Evolutionary conservation across 2,113 vertebrate species (phyloP).

Genomic region (Leptosomus discolor): DNA sequence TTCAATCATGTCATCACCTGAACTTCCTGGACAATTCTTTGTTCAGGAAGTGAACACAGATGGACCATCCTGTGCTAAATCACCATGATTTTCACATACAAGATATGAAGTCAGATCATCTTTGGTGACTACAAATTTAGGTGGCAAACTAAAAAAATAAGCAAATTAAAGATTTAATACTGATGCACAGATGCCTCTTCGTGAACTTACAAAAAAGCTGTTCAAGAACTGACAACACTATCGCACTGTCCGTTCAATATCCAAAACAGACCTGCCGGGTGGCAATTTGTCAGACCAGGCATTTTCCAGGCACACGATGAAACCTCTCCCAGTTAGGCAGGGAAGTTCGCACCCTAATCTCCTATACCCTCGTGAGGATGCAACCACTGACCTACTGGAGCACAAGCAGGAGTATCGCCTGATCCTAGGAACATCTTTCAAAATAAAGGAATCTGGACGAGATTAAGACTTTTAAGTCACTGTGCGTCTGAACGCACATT

Average conservation of each 20-base stretch:
- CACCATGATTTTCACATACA: not conserved
- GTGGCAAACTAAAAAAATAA: not conserved
- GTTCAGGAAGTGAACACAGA: not conserved
- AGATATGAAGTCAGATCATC: not conserved
- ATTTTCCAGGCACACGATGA: not conserved
- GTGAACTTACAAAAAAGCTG: not conserved
- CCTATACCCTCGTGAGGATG: not conserved
- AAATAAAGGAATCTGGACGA: not conserved
- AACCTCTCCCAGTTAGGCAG: not conserved
- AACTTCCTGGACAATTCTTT: not conserved
- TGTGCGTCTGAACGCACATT: not conserved
- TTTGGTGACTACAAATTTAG: not conserved
- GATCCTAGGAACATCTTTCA: not conserved
- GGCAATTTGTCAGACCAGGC: not conserved
- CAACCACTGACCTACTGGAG: not conserved
- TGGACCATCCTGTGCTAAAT: not conserved
- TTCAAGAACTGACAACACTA: not conserved
- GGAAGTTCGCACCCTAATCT: not conserved
- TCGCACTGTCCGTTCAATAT: not conserved
- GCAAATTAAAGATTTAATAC: not conserved
- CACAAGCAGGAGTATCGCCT: not conserved
- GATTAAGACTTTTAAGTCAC: not conserved
- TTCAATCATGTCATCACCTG: not conserved
- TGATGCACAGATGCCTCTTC: not conserved
- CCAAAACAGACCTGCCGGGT: not conserved